Base-by-base conservation (phyloP, 2,797 vertebrate genomes). In the Nothura maculosa region DNA sequence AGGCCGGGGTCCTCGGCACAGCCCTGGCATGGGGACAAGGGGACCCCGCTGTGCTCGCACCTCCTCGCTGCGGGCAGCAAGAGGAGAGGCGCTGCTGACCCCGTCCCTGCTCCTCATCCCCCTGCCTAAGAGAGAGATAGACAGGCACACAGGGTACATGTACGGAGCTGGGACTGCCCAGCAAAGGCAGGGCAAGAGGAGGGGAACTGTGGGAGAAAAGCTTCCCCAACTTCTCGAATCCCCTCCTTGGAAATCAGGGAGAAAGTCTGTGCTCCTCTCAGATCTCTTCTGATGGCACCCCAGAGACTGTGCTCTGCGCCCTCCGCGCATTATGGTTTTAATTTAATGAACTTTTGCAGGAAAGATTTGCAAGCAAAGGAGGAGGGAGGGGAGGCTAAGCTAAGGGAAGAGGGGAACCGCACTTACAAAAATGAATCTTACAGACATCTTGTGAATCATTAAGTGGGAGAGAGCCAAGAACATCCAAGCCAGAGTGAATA, bases 361-460 rank as follows among this genome's bases (percentile, higher is more conserved):
- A 66, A 94, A 36, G 72, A 85, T 63, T 91, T 19, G 1, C 69
- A 90, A 93, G 88, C 69, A 76, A 97, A 89, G 45, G 50, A 81
- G 70, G 62, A 90, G 74, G 76, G 32, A 45, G 47, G 42, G 63
- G 25, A 55, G 68, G 84, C 83, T 47, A 72, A 36, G 72, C 6
- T 72, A 79, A n/a, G 45, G 82, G 55, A 62, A 48, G 50, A 9
- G 55, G 22, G 45, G 92, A 70, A 78, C 24, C 50, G 67, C 76
- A 63, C 68, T 91, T 95, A 89, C 82, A 90, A 92, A 97, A 97
- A 96, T 85, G 73, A 96, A 95, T 94, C 95, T 95, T 94, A 60
- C 90, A 97, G 97, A 96, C 91, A 91, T 95, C 91, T 85, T 92
- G 94, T 95, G 95, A 97, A 97, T 96, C 94, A 97, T 67, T 91